Conservation (phyloP, 2,888 invertebrate genomes). For the Eutolmus rufibarbis region DNA sequence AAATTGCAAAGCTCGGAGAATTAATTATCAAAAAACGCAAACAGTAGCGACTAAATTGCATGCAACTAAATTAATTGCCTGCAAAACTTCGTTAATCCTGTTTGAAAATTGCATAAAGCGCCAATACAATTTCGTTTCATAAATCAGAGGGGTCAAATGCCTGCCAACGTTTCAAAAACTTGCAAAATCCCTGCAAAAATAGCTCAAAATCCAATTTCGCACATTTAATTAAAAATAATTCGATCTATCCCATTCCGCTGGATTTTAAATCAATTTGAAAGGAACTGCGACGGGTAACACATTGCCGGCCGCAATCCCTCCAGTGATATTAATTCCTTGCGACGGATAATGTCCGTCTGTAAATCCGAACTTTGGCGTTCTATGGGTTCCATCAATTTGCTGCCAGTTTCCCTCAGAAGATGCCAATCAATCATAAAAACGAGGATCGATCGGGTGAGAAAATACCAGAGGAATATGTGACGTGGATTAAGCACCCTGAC, state of each 20-base stretch:
- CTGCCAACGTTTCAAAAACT: neutral
- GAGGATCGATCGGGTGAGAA: neutral
- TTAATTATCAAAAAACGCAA: neutral
- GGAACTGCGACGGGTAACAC: neutral
- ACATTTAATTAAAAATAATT: neutral
- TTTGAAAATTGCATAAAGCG: neutral
- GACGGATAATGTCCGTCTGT: neutral
- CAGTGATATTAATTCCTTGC: neutral
- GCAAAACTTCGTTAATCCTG: neutral
- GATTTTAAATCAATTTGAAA: neutral
- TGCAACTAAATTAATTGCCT: neutral
- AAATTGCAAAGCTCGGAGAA: neutral
- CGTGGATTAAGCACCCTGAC: neutral
- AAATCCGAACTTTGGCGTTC: neutral
- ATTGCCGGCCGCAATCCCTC: neutral
- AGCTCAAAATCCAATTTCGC: neutral
- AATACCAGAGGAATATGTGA: neutral
- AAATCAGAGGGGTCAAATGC: neutral
- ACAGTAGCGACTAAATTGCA: neutral
- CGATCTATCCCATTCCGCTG: neutral
- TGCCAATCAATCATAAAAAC: neutral
- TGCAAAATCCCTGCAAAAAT: neutral
- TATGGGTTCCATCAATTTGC: neutral
- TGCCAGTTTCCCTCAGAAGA: neutral
- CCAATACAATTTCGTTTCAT: neutral